Conservation (phyloP, 1,140 invertebrate species). For the Drosophila quadrilineata region DNA sequence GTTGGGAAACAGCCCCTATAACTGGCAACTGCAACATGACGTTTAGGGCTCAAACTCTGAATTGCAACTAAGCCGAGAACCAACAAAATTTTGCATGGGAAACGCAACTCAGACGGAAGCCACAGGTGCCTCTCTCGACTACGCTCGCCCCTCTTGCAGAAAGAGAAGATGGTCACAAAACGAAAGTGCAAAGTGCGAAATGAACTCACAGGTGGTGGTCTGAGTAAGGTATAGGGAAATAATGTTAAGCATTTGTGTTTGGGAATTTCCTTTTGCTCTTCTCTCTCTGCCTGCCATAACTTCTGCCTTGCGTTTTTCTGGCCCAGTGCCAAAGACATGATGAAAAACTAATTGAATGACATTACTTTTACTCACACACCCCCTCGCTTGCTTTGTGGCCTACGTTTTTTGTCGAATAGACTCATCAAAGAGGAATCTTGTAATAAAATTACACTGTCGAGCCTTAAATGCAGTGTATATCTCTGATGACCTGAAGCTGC, state of each 20-base stretch:
- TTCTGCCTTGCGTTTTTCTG: slow-evolving; percentile 17
- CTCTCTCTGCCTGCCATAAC: background rate
- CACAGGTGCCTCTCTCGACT: slow-evolving; percentile 48
- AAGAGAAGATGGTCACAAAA: background rate
- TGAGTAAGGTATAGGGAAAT: background rate
- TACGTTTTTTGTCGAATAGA: slow-evolving; percentile 28
- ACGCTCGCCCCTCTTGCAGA: background rate
- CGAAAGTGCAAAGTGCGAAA: slow-evolving; percentile 32
- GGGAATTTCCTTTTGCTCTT: slow-evolving; percentile 46
- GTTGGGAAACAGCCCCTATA: slow-evolving; percentile 14
- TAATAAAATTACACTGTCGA: slow-evolving; percentile 64
- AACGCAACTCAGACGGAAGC: slow-evolving; percentile 29
- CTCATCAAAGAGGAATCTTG: slow-evolving; percentile 69
- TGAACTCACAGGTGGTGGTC: slow-evolving; percentile 50
- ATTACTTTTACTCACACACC: slow-evolving; percentile 19
- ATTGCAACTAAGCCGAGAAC: slow-evolving; percentile 45
- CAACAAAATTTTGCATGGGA: slow-evolving; percentile 30
- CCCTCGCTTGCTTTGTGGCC: background rate
- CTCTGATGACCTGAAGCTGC: slow-evolving; percentile 1
- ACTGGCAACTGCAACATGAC: slow-evolving; percentile 59
- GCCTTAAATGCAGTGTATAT: slow-evolving; percentile 49
- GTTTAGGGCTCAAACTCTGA: slow-evolving; percentile 51
- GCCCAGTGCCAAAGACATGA: slow-evolving; percentile 51
- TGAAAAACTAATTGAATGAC: slow-evolving; percentile 69
- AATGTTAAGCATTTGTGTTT: slow-evolving; percentile 16